phyloP scores from a whole-genome alignment of 2,797 vertebrate species.

The Danionella dracula region DNA sequence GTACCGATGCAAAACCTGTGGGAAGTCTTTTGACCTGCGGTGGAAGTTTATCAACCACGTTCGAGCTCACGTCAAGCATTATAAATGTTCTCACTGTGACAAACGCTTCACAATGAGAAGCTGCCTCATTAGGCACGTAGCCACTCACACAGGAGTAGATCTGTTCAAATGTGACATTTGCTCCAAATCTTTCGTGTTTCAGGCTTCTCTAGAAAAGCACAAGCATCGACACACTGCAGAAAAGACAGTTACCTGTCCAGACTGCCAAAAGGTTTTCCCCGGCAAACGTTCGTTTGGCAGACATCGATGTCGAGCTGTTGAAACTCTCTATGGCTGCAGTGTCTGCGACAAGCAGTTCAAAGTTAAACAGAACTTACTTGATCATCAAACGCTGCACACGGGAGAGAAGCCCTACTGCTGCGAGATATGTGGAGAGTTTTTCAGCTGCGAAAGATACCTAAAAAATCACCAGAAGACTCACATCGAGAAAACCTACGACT shows the following conservation, averaged over 20 bases:
- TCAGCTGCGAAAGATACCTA: constrained; percentile 18
- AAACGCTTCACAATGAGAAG: constrained; percentile 44
- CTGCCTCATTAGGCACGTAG: constrained; percentile 44
- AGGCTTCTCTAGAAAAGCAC: constrained; percentile 48
- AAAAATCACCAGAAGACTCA: constrained; percentile 45
- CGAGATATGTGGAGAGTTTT: constrained; percentile 18
- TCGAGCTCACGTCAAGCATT: constrained; percentile 53
- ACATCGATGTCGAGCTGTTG: constrained; percentile 51
- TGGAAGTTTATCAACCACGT: constrained; percentile 53
- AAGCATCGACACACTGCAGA: constrained; percentile 46
- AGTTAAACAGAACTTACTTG: constrained; percentile 44
- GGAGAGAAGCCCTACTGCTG: constrained; percentile 29
- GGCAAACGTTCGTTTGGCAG: constrained; percentile 43
- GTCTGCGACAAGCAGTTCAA: constrained; percentile 53
- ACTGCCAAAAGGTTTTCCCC: constrained; percentile 49
- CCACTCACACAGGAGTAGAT: constrained; percentile 54
- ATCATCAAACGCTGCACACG: constrained; percentile 46
- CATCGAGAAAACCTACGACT: constrained; percentile 35
- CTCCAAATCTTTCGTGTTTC: constrained; percentile 52
- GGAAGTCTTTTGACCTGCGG: constrained; percentile 36
- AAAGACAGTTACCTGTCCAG: constrained; percentile 31
- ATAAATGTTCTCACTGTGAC: constrained; percentile 51
- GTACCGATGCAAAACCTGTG: constrained; percentile 26
- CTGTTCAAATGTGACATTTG: constrained; percentile 51
- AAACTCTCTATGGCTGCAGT: constrained; percentile 50